phyloP scores from a whole-genome alignment of 2,113 vertebrate genomes.

The Porphyrio hochstetteri region DNA sequence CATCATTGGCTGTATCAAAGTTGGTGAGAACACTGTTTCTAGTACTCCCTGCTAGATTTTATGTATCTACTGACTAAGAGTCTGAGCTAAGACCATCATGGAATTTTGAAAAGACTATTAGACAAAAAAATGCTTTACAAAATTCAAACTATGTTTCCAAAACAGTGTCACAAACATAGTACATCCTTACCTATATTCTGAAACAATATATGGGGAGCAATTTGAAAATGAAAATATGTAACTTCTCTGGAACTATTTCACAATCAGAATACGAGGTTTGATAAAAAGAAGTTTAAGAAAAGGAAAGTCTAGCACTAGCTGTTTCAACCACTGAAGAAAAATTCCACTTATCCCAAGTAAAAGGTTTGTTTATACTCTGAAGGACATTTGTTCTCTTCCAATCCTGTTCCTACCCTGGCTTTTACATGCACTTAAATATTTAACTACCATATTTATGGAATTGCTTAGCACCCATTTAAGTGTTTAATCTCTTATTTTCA shows the following conservation, averaged over 20 bases:
- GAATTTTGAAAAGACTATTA: neutral
- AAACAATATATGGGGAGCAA: neutral
- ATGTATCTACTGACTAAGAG: neutral
- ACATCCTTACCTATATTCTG: neutral
- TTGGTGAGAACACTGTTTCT: neutral
- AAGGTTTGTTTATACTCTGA: conserved; percentile 9
- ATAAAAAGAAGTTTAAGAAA: neutral
- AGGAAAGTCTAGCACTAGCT: neutral
- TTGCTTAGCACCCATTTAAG: neutral
- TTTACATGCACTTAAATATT: neutral
- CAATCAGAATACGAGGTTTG: no score
- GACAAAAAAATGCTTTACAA: neutral
- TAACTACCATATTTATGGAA: neutral
- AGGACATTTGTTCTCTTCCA: neutral
- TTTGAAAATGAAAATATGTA: neutral
- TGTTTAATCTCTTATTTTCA: neutral
- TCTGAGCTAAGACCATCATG: neutral
- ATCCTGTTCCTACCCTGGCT: neutral
- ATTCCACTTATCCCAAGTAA: neutral
- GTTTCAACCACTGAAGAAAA: neutral
- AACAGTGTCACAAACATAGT: neutral
- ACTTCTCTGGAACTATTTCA: neutral
- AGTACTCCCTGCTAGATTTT: neutral
- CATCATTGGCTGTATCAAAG: neutral
- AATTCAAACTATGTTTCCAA: neutral